Conservation (phyloP, 2,888 invertebrate genomes). For the Thereva nobilitata region DNA sequence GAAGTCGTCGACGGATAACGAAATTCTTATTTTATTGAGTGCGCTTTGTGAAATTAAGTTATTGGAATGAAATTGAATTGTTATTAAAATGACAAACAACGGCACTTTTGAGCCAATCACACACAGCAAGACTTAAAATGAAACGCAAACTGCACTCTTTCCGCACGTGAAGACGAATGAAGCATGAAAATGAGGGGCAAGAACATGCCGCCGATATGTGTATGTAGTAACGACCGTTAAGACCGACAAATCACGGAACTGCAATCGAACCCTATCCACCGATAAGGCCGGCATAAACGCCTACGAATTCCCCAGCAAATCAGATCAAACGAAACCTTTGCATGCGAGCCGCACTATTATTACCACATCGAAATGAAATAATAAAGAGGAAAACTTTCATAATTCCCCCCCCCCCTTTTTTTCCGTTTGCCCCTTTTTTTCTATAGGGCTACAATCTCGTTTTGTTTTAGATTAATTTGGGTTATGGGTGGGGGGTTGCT, state of each 20-base stretch:
- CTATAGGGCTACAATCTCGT: neutral
- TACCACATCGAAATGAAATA: constrained; percentile 14
- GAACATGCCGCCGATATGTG: neutral
- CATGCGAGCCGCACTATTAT: constrained; percentile 15
- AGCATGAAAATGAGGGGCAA: neutral
- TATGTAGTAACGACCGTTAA: neutral
- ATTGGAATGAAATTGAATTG: no score
- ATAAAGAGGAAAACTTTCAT: neutral
- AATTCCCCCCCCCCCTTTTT: constrained; percentile 6
- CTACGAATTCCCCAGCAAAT: constrained; percentile 8
- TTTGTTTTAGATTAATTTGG: neutral
- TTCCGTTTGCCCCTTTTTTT: constrained; percentile 3
- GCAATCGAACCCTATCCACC: constrained; percentile 15
- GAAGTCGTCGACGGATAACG: neutral
- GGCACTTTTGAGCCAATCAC: no score
- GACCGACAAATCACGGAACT: constrained; percentile 12
- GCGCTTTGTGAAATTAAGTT: no score
- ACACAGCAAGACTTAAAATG: no score
- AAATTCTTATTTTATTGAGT: constrained; percentile 1
- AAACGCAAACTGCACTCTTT: no score
- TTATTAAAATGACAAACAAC: no score
- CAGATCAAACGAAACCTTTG: neutral
- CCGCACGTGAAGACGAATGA: neutral
- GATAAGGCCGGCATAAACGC: constrained; percentile 10
- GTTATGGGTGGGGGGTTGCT: neutral